Percentiles rank a stretch among this genome's conserved stretches.
Evolutionary conservation across 2,113 vertebrate genomes (phyloP).

Genomic region (Martes martes): DNA sequence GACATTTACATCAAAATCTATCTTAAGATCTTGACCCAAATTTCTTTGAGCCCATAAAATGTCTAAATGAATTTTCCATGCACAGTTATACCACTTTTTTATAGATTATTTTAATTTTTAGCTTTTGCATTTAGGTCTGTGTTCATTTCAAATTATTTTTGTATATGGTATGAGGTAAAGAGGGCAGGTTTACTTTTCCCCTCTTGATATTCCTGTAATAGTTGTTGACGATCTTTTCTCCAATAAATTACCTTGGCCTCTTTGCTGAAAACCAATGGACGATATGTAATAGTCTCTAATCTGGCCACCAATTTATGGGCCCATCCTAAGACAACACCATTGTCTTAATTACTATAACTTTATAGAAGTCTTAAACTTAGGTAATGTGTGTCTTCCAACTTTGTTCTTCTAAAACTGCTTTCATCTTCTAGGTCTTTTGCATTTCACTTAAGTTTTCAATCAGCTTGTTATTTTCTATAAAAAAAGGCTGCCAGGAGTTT

Average conservation of each 20-base stretch:
- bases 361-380: background rate
- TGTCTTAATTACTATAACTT: background rate
- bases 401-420: background rate
- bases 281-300: background rate
- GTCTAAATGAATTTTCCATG: background rate
- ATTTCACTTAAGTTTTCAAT: background rate
- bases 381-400: background rate
- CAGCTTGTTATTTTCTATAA: background rate
- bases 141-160: constrained; percentile 40
- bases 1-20: background rate
- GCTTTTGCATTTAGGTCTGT: background rate
- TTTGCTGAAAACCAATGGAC: background rate
- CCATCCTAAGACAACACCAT: background rate
- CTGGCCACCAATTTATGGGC: background rate
- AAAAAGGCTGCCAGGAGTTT: background rate
- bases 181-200: background rate
- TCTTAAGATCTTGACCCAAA: background rate
- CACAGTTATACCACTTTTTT: background rate
- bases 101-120: background rate
- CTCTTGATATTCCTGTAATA: background rate
- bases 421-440: background rate
- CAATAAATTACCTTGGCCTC: background rate
- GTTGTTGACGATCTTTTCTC: background rate
- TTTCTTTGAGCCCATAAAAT: constrained; percentile 11
- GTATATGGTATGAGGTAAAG: background rate